A percentile compares a stretch with the other conserved stretches of the same genome.
phyloP scores from a whole-genome alignment of 2,113 vertebrate species.

The Zosterops lateralis region DNA sequence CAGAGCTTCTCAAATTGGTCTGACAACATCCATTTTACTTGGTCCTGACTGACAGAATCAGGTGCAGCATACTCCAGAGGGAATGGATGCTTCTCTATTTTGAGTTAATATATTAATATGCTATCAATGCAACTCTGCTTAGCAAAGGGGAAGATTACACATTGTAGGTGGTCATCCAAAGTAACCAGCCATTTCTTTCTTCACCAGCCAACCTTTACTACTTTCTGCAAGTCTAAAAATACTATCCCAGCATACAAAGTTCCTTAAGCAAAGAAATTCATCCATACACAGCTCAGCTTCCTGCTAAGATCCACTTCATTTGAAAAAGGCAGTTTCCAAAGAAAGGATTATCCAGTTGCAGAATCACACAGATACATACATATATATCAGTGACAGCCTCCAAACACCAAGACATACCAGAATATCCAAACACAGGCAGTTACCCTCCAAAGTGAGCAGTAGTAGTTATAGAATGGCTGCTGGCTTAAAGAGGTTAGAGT shows the following conservation, averaged over 20 bases:
- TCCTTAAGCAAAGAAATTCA: background rate
- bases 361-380: background rate
- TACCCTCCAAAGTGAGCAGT: background rate
- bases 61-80: slow-evolving; percentile 32
- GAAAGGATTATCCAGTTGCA: background rate
- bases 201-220: background rate
- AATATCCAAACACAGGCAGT: background rate
- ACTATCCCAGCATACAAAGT: background rate
- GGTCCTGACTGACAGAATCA: slow-evolving; percentile 57
- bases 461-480: background rate
- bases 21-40: slow-evolving; percentile 22
- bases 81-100: slow-evolving; percentile 36
- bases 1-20: background rate
- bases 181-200: background rate
- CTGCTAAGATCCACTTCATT: background rate
- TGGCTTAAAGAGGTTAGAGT: background rate
- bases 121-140: background rate
- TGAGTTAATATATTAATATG: slow-evolving; percentile 30
- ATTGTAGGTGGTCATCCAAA: background rate
- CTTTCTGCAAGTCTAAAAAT: slow-evolving; percentile 3
- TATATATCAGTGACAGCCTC: background rate
- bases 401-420: background rate
- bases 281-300: background rate
- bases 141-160: background rate
- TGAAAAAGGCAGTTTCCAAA: background rate